These are phyloP conservation scores for Oreonectes daqikongensis DNA, from an alignment of 2,797 vertebrate genomes.

Conservation along the genomic window DNA sequence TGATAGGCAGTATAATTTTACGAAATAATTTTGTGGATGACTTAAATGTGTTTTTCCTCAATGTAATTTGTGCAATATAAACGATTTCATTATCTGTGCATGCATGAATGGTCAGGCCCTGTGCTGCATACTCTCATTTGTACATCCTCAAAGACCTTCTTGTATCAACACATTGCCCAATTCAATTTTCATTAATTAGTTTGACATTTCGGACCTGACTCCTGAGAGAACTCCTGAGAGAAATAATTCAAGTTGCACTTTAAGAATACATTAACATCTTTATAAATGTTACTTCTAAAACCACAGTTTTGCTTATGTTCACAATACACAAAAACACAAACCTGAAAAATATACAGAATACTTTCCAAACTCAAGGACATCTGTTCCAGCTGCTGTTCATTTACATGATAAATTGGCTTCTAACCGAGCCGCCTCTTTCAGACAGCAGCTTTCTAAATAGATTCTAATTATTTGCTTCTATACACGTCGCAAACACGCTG, in stretches of 20 bases:
- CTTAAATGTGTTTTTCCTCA: constrained; percentile 13
- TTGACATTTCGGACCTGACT: constrained; percentile 68
- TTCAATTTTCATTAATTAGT: constrained; percentile 57
- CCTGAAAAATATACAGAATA: constrained; percentile 49
- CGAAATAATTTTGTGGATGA: background rate
- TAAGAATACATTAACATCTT: background rate
- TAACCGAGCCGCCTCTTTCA: constrained; percentile 65
- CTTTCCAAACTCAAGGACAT: constrained; percentile 15
- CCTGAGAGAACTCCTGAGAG: constrained; percentile 62
- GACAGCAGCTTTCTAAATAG: constrained; percentile 68
- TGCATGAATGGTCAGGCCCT: constrained; percentile 1
- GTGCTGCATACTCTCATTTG: background rate
- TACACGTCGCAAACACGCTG: background rate
- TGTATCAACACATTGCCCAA: constrained; percentile 24
- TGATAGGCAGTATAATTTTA: too few relatives aligned
- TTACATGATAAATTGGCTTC: constrained; percentile 71
- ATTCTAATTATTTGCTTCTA: constrained; percentile 68
- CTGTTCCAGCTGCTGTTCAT: constrained; percentile 68
- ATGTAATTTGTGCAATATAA: constrained; percentile 26
- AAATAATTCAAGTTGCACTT: constrained; percentile 44
- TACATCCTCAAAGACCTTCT: constrained; percentile 29
- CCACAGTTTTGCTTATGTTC: too few relatives aligned
- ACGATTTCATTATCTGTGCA: background rate
- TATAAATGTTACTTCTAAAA: constrained; percentile 32
- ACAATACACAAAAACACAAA: too few relatives aligned